Conservation (phyloP, 2,888 invertebrate genomes). For the Brachyopa scutellaris region DNA sequence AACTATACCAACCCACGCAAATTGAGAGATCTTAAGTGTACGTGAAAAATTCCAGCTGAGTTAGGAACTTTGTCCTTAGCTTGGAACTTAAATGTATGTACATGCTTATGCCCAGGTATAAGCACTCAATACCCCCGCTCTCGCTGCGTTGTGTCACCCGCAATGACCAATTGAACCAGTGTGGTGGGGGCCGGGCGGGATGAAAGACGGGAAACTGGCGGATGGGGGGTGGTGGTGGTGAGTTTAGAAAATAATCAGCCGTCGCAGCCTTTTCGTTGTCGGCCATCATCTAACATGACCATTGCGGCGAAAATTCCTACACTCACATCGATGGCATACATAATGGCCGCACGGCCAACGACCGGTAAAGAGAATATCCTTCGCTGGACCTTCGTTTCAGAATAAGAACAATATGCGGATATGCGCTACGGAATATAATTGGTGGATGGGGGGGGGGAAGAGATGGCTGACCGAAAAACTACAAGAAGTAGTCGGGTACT, state of each 20-base stretch:
- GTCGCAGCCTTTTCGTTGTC: constrained; percentile 73
- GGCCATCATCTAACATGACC: constrained; percentile 72
- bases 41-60: constrained; percentile 71
- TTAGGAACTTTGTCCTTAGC: constrained; percentile 71
- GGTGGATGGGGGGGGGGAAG: constrained; percentile 12
- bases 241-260: constrained; percentile 72
- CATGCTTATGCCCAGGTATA: constrained; percentile 65
- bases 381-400: constrained; percentile 59
- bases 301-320: constrained; percentile 70
- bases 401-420: constrained; percentile 72
- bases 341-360: constrained; percentile 46
- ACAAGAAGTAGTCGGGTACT: constrained; percentile 60
- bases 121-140: constrained; percentile 16
- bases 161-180: constrained; percentile 67
- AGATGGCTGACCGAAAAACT: constrained; percentile 56
- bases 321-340: constrained; percentile 64
- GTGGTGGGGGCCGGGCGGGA: no score
- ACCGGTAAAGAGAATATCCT: constrained; percentile 64
- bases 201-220: no score
- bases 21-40: constrained; percentile 73
- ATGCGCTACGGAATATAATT: constrained; percentile 63
- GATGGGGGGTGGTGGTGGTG: constrained; percentile 39
- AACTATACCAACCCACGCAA: constrained; percentile 67
- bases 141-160: constrained; percentile 47
- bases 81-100: constrained; percentile 58